Evolutionary conservation across 2,797 vertebrate genomes (phyloP), one percentile per base, ranked within the genome.

Genomic region (Aldrovandia affinis): DNA sequence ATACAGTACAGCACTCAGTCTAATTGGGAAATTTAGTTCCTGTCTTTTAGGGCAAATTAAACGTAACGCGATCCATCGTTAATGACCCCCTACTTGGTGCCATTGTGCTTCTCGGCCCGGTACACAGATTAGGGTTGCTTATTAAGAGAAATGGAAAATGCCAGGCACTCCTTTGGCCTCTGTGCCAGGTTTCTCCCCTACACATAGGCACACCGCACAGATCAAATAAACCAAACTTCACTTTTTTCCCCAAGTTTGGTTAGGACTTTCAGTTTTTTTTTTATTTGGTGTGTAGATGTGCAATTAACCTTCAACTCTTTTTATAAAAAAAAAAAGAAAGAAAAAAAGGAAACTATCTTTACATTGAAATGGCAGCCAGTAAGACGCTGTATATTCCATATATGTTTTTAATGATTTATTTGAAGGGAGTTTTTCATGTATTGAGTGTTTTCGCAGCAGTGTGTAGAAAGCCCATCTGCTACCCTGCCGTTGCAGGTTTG

Each of bases 101-200:
- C 73, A 63, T 65, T 65, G 55, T 63, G 59, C 73, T 39, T 42
- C 70, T 78, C 47, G 36, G 42, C 81, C 78, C 33, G 30, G 75
- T 70, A 39, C 30, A 47, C 47, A 78, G 84, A 85, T 85, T 82
- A 78, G 73, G 70, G 10, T 54, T 61, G 70, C 80, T 85, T 82
- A 85, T 85, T 85, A 85, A 73, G 85, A 77, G 61, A 85, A 83
- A 82, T 85, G 85, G 81, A 61, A 83, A 83, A 80, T 85, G 57
- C 39, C 75, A 82, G 81, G 80, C 78, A 83, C 73, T 80, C 75
- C 18, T 39, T 75, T 80, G 50, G 55, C 39, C 82, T 81, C 77
- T 0, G 28, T 57, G 61, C 61, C 61, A 20, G 33, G 36, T 8
- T 83, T 30, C 75, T 15, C 52, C 22, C 79, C 44, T 73, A 47